These are phyloP conservation scores for Graphium colonna DNA, from an alignment of 2,888 invertebrate species.

Conservation along the genomic window DNA sequence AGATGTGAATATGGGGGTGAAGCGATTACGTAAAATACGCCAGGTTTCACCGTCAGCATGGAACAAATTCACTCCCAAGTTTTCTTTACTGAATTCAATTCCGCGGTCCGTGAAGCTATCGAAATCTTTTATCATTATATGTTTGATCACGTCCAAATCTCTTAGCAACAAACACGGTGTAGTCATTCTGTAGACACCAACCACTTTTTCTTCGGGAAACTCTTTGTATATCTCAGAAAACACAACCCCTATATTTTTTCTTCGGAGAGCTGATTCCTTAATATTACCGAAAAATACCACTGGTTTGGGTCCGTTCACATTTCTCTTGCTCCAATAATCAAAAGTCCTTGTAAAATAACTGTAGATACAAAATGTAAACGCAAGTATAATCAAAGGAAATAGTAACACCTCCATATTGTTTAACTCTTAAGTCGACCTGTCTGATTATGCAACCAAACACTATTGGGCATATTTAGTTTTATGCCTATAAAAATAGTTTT, in stretches of 20 bases:
- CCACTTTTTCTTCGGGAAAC: slow-evolving; percentile 48
- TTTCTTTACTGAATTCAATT: slow-evolving; percentile 42
- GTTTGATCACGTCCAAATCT: slow-evolving; percentile 51
- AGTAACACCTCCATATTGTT: too few relatives aligned
- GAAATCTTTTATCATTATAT: too few relatives aligned
- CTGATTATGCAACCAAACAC: too few relatives aligned
- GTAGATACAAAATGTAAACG: too few relatives aligned
- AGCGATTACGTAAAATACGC: too few relatives aligned
- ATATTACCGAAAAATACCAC: slow-evolving; percentile 45
- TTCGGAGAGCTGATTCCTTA: slow-evolving; percentile 35
- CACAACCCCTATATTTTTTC: slow-evolving; percentile 32
- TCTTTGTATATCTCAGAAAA: slow-evolving; percentile 40
- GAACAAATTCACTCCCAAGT: slow-evolving; percentile 48
- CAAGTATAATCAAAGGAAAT: too few relatives aligned
- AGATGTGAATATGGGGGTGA: too few relatives aligned
- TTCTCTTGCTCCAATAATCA: slow-evolving; percentile 47
- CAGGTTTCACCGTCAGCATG: slow-evolving; percentile 46
- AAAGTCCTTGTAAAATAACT: too few relatives aligned
- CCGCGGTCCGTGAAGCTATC: slow-evolving; percentile 48
- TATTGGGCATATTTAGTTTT: too few relatives aligned
- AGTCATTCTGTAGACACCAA: slow-evolving; percentile 51
- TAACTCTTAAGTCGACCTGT: too few relatives aligned
- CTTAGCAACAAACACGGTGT: too few relatives aligned
- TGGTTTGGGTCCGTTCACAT: slow-evolving; percentile 42
- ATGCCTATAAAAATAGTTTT: too few relatives aligned